These are phyloP conservation scores for Amphipoea oculea DNA, from an alignment of 2,888 invertebrate genomes.

Conservation along the genomic window DNA sequence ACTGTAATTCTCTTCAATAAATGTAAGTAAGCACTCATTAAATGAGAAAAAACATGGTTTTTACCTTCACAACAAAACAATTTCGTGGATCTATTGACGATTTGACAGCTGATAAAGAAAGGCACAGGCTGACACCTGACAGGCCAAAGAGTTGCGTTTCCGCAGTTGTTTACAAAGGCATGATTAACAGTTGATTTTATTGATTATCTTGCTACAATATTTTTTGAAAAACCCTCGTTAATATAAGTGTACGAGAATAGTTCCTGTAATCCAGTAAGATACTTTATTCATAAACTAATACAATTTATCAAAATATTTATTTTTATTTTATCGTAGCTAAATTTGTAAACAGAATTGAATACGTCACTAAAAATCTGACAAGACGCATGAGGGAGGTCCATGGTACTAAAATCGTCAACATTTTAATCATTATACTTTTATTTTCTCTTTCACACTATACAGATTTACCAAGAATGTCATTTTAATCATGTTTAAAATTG, in stretches of 20 bases:
- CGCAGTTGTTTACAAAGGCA: background rate
- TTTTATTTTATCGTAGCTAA: background rate
- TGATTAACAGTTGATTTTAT: background rate
- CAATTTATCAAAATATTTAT: background rate
- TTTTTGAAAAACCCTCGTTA: no score
- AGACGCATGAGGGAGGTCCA: background rate
- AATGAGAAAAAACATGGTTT: slow-evolving; percentile 17
- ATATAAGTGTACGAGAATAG: accelerated
- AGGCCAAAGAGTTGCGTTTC: slow-evolving; percentile 19
- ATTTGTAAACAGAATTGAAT: slow-evolving; percentile 65
- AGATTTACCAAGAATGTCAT: slow-evolving; percentile 19
- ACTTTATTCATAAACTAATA: background rate
- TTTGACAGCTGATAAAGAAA: slow-evolving; percentile 43
- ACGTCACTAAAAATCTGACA: slow-evolving; percentile 73
- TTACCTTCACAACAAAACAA: slow-evolving; percentile 64
- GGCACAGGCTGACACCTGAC: background rate
- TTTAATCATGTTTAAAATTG: slow-evolving; percentile 55
- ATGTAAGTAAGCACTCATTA: slow-evolving; percentile 19
- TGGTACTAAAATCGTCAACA: background rate
- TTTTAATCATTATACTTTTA: slow-evolving; percentile 40
- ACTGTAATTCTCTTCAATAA: slow-evolving; percentile 1
- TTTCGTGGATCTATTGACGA: slow-evolving; percentile 56
- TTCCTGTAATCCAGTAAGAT: background rate
- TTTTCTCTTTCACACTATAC: slow-evolving; percentile 30
- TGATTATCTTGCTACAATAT: background rate